Evolutionary conservation across 2,797 vertebrate species (phyloP), one percentile per base, ranked within the genome.

Genomic region (Acanthurus tractus): DNA sequence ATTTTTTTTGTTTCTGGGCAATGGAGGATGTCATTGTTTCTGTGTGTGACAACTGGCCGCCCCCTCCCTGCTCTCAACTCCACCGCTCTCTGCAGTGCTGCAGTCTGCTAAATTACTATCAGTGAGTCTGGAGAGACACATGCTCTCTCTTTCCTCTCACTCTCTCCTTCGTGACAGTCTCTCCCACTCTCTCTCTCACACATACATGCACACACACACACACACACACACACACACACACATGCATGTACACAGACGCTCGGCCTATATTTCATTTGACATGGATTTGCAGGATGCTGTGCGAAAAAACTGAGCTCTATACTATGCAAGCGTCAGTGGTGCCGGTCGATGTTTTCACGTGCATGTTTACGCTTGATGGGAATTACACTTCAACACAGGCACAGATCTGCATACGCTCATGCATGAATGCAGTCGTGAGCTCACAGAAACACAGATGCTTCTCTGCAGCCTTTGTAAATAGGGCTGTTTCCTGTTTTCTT

Each of bases 41-140:
- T 77, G 22, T 82, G 81, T 89, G 79, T 92, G 85, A 86, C 88
- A 85, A 86, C 80, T 80, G 65, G 62, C 84, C 64, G 6, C 88
- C 78, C 86, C 81, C 89, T 63, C 84, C 79, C 81, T 63, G 66
- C 80, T 56, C 88, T 76, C 76, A 68, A 81, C 78, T 87, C 82
- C 70, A 70, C 66, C 13, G 9, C 82, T 89, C 90, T 89, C 90
- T 94, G 92, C 94, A 94, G 86, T 93, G 85, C 92, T 94, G 93
- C 93, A 94, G 90, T 93, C 91, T 92, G 91, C 89, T 92, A 86
- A 92, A 92, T 91, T 90, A 92, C 90, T 91, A 92, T 92, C 89
- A 84, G 87, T 62, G 81, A 89, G 89, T 88, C 84, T 87, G 81
- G 84, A 88, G 83, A 83, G 79, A 91, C 87, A 88, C 90, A 88